Evolutionary conservation across 2,797 vertebrate genomes (phyloP), one percentile per base, ranked within the genome.

Genomic region (Steatocranus sp.): DNA sequence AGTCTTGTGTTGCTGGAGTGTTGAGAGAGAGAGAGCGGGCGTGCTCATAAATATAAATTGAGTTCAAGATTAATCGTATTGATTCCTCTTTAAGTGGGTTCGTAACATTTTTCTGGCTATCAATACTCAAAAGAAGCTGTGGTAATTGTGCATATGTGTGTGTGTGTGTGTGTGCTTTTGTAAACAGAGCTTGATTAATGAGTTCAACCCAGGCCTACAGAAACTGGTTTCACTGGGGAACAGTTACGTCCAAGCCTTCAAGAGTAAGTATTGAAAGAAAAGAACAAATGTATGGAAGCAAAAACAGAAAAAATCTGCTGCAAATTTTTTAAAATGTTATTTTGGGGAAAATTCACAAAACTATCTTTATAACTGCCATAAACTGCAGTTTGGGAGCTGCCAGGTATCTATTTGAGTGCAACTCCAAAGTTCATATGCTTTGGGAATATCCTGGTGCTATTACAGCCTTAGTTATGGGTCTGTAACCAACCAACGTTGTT

Each of bases 131-230:
- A 54, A 56, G 23, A 53, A 30, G 53, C 20, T 58, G 53, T 58
- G 11, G 11, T 76, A 50, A 78, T 63, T 70, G 38, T 74, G 66
- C 68, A 41, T 79, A 18, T 78, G 46, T 80, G 14, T 56, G 34
- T 63, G 51, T 84, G 41, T 70, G 54, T 82, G 38, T 56, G 51
- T 77, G 43, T 68, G 48, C 76, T 86, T 51, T 88, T 36, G 15
- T 18, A n/a, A 79, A 79, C 94, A 99, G 98, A 97, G 87, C 83
- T 96, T 99, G 87, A 93, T 97, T 95, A 97, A 98, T 46, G 97
- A 98, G 86, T 98, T 99, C 93, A 99, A 99, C 89, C 98, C 98
- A 0, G 96, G 97, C 9, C 93, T 99, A 76, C 97, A 98, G 93
- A 97, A 97, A 79, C 96, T 99, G 89, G 97, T 97, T 36, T 96